These are phyloP conservation scores for Oligia strigilis DNA, from an alignment of 2,888 invertebrate genomes.

Conservation along the genomic window DNA sequence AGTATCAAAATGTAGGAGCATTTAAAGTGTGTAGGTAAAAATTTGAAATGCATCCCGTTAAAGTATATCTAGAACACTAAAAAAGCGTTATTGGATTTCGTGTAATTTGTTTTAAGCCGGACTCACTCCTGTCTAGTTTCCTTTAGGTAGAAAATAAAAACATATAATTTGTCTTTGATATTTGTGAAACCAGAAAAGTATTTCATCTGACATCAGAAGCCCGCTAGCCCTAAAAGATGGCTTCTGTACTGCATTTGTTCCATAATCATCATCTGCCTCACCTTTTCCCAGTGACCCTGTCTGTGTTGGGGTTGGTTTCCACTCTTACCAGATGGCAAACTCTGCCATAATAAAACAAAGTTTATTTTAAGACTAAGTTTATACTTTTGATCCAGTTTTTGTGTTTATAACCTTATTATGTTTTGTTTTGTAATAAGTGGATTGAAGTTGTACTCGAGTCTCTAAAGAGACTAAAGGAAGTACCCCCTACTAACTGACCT, in stretches of 20 bases:
- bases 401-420: neutral
- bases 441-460: neutral
- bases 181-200: neutral
- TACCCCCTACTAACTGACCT: constrained; percentile 60
- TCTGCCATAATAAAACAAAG: neutral
- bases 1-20: neutral
- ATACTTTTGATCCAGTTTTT: neutral
- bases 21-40: neutral
- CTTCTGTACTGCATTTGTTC: neutral
- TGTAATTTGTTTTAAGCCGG: neutral
- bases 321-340: neutral
- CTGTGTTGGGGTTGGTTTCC: no score
- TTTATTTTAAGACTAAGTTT: neutral
- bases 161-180: neutral
- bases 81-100: neutral
- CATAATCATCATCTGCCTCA: neutral
- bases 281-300: neutral
- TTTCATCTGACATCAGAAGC: neutral
- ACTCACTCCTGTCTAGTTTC: no score
- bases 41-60: neutral
- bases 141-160: neutral
- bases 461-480: neutral
- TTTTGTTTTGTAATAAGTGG: neutral
- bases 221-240: neutral
- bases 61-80: neutral